Conservation (phyloP, 2,797 vertebrate species). For the Anabas testudineus region DNA sequence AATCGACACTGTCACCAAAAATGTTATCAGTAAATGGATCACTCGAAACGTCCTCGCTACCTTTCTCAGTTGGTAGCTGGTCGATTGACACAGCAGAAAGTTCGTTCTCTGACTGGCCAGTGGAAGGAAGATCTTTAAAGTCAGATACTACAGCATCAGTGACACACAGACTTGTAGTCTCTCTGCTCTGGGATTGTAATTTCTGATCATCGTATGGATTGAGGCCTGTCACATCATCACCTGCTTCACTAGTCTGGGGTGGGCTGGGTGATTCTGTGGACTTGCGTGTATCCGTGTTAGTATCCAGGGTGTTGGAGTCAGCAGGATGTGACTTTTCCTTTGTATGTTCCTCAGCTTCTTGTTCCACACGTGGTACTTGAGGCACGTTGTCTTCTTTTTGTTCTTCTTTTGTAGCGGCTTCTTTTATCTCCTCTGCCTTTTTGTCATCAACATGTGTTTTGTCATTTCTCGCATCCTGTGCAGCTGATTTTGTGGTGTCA, state of each 20-base stretch:
- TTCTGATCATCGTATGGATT: slow-evolving; percentile 27
- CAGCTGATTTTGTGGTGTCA: slow-evolving; percentile 16
- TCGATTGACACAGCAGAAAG: slow-evolving; percentile 15
- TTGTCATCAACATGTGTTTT: slow-evolving; percentile 26
- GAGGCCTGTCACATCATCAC: slow-evolving; percentile 12
- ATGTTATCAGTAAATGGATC: slow-evolving; percentile 28
- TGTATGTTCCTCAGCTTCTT: slow-evolving; percentile 6
- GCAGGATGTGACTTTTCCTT: background rate
- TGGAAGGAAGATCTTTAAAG: slow-evolving; percentile 12
- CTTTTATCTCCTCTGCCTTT: slow-evolving; percentile 25
- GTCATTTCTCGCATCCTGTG: slow-evolving; percentile 14
- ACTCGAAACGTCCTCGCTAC: slow-evolving; percentile 3
- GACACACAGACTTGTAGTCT: background rate
- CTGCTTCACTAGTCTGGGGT: background rate
- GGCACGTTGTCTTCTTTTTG: background rate
- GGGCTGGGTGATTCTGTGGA: slow-evolving; percentile 3
- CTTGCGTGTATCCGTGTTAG: background rate
- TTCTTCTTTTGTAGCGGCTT: slow-evolving; percentile 1
- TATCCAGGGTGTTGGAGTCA: slow-evolving; percentile 6
- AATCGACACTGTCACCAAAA: slow-evolving; percentile 30
- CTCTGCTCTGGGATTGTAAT: slow-evolving; percentile 13
- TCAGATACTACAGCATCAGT: slow-evolving; percentile 14
- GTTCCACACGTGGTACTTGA: slow-evolving; percentile 20
- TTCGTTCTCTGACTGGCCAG: background rate
- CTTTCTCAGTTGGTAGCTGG: slow-evolving; percentile 19